Base-by-base conservation (phyloP, 2,888 invertebrate species). In the Aleiodes leptofemur region DNA sequence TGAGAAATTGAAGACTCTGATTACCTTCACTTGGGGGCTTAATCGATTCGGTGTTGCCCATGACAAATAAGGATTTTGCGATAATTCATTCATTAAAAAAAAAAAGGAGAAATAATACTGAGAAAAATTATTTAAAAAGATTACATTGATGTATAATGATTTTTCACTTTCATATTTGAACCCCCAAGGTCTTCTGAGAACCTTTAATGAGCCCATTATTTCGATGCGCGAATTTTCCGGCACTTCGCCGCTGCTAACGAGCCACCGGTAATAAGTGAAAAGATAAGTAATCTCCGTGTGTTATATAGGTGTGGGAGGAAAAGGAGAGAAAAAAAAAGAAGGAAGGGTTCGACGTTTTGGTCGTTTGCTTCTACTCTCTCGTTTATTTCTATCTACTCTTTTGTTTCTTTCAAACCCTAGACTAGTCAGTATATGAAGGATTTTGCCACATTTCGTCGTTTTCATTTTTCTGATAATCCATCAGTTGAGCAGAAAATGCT, bases 231-330 rank as follows among this genome's bases (percentile, higher is more conserved):
- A 73, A 74, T 74, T 74, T 75, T 71, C 72, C 50, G 73, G 59
- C 50, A 68, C 55, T 73, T 66, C 55, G 53, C 70, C 74, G 73
- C 74, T 38, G 74, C 77, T 78, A 77, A 78, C 74, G 72, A 77
- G 74, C 68, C 31, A 68, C 43, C 61, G 70, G 66, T 74, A 72
- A 75, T 64, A 70, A 68, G 66, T 68, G 50, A 34, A 43, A 55
- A 69, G 51, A 68, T 55, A 69, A 29, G 43, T 16, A 69, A 76
- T 68, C 51, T 68, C 16, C 16, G 9, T 31, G 14, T 16, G 56
- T 56, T 43, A 31, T 3, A 23, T 8, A 56, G 56, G 71, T 57
- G 55, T 71, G 34, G 56, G 56, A 23, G 70, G 16, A 38, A 16
- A 9, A 34, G 34, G 34, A 23, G 23, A n/a, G 38, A 38, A 14